Evolutionary conservation across 2,113 vertebrate genomes (phyloP).

Genomic region (Thamnaconus septentrionalis): DNA sequence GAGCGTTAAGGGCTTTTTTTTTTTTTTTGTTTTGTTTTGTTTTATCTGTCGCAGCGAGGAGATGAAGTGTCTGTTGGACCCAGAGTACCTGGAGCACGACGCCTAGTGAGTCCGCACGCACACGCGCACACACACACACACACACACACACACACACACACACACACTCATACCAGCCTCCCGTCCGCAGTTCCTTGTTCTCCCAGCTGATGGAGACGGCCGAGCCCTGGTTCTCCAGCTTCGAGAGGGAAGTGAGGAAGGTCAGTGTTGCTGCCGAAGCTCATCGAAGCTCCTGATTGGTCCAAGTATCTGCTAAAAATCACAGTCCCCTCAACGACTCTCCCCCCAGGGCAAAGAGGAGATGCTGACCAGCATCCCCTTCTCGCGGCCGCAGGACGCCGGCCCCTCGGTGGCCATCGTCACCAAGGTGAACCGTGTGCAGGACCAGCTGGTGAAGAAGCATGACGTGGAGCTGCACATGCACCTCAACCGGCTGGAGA

Average conservation of each 20-base stretch:
- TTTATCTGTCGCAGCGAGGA: conserved; percentile 83
- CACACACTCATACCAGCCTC: neutral
- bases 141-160: neutral
- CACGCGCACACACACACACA: neutral
- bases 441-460: conserved; percentile 96
- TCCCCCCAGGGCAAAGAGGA: conserved; percentile 91
- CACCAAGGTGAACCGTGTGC: conserved; percentile 97
- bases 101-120: conserved; percentile 88
- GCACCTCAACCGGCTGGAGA: conserved; percentile 96
- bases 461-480: conserved; percentile 95
- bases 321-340: too few relatives aligned
- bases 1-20: neutral
- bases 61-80: conserved; percentile 92
- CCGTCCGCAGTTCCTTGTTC: conserved; percentile 72
- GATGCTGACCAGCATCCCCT: conserved; percentile 90
- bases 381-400: conserved; percentile 93
- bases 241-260: conserved; percentile 78
- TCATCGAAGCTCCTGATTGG: too few relatives aligned
- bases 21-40: neutral
- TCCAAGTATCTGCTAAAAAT: too few relatives aligned
- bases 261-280: conserved; percentile 45
- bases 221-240: conserved; percentile 82
- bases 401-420: conserved; percentile 97
- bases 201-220: conserved; percentile 81
- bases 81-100: conserved; percentile 92